Percentiles rank a stretch among this genome's conserved stretches.
These are phyloP conservation scores for Drosophila jambulina DNA, from an alignment of 1,140 invertebrate species.

Conservation along the genomic window DNA sequence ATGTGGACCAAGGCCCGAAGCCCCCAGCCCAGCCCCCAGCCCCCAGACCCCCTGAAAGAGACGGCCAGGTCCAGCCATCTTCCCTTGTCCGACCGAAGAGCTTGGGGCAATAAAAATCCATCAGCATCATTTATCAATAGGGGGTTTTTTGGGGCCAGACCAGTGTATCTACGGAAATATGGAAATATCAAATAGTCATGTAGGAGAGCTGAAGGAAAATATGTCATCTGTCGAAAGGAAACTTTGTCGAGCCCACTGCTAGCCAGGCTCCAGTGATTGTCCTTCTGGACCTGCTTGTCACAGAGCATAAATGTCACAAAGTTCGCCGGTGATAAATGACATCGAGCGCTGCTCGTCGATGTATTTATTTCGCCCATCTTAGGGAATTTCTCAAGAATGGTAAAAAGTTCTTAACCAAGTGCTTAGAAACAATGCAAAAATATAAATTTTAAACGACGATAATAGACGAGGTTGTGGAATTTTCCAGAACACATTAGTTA, in stretches of 20 bases:
- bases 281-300: constrained; percentile 44
- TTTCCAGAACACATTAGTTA: too few species aligned
- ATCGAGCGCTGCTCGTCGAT: constrained; percentile 36
- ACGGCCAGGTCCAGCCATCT: constrained; percentile 5
- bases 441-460: neutral
- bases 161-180: constrained; percentile 53
- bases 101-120: constrained; percentile 74
- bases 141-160: constrained; percentile 20
- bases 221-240: constrained; percentile 51
- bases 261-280: constrained; percentile 35
- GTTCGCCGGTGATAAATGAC: constrained; percentile 76
- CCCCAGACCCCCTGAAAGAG: neutral
- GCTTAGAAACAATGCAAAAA: neutral
- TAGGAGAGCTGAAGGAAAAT: constrained; percentile 55
- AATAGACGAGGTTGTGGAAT: neutral
- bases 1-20: constrained; percentile 34
- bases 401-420: neutral
- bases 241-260: constrained; percentile 37
- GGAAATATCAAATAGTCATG: constrained; percentile 72
- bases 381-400: neutral
- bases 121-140: constrained; percentile 81
- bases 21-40: neutral
- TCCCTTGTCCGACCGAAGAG: constrained; percentile 37
- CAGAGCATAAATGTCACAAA: constrained; percentile 76
- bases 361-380: constrained; percentile 42